Base-by-base conservation (phyloP, 2,797 vertebrate species). In the Siniperca obscura region DNA sequence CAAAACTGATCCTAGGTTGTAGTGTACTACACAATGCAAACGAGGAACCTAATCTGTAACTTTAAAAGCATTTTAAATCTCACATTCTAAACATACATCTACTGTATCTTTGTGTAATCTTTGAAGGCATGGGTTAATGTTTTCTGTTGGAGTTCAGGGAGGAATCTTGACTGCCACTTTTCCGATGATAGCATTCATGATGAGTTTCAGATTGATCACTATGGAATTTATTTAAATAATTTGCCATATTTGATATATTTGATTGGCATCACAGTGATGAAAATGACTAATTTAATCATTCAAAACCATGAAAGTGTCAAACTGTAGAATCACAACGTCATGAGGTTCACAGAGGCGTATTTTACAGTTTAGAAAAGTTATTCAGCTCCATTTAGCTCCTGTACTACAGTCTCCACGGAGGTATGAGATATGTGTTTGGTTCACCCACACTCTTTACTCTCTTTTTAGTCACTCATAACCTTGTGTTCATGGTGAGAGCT, bases 351-450 rank as follows among this genome's bases (percentile, higher is more conserved):
- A 50, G 10, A 40, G 68, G 21, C 7, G 11, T 56, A 21, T 53
- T 22, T 48, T 22, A 71, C 38, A 38, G 25, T 16, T 56, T 14
- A 46, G 30, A 46, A 38, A 59, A 48, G n/a, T n/a, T 25, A 21
- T 60, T 11, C n/a, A n/a, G n/a, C n/a, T n/a, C 64, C 21, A 30
- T 56, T 73, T 30, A 60, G 64, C 50, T 50, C 30, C 61, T 67
- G 27, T 48, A 5, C 19, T 61, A 46, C 1, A 53, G 50, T 52
- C 21, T 77, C 38, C 56, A 27, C 12, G 16, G 50, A 53, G 11
- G 3, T 25, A 57, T 68, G 7, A 55, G n/a, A 30, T 9, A 17
- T 55, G 9, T 53, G 21, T 82, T 72, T 64, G 5, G 13, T 57
- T 9, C 56, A 65, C 19, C 14, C 1, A n/a, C 19, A 64, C 21